phyloP scores from a whole-genome alignment of 2,797 vertebrate genomes.

The Enteromius viviparus region DNA sequence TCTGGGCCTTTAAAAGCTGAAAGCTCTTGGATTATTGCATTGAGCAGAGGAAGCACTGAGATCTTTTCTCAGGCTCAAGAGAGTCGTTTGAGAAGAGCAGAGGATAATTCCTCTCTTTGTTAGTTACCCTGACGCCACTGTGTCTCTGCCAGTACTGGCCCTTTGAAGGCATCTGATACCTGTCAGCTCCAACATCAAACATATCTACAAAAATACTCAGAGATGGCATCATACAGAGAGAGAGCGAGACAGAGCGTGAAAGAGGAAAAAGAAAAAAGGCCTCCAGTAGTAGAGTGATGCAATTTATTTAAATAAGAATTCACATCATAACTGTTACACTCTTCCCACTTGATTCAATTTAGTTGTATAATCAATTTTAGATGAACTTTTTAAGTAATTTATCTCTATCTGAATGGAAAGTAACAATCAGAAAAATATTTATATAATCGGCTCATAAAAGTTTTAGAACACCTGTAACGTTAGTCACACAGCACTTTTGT shows the following conservation, averaged over 20 bases:
- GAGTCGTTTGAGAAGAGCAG: constrained; percentile 35
- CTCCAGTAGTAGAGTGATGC: background rate
- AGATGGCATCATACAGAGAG: constrained; percentile 51
- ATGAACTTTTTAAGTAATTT: background rate
- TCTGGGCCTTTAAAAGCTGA: background rate
- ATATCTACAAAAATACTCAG: constrained; percentile 37
- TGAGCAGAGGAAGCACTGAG: constrained; percentile 28
- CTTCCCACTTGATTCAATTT: background rate
- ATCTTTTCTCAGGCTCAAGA: constrained; percentile 45
- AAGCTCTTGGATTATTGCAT: constrained; percentile 4
- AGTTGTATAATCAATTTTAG: background rate
- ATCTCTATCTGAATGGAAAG: background rate
- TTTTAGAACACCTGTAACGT: constrained; percentile 14
- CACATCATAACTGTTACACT: background rate
- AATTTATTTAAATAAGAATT: background rate
- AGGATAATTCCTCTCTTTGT: constrained; percentile 62
- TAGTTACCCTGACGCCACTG: constrained; percentile 54
- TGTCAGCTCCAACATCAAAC: constrained; percentile 50
- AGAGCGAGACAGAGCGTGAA: constrained; percentile 12
- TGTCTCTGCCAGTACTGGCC: constrained; percentile 57
- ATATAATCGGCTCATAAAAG: background rate
- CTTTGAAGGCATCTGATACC: constrained; percentile 55
- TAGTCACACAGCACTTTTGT: constrained; percentile 19
- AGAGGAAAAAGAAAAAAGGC: background rate
- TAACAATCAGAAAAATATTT: background rate